These are phyloP conservation scores for Sphenodon punctatus DNA, from an alignment of 2,797 vertebrate species.

Conservation along the genomic window DNA sequence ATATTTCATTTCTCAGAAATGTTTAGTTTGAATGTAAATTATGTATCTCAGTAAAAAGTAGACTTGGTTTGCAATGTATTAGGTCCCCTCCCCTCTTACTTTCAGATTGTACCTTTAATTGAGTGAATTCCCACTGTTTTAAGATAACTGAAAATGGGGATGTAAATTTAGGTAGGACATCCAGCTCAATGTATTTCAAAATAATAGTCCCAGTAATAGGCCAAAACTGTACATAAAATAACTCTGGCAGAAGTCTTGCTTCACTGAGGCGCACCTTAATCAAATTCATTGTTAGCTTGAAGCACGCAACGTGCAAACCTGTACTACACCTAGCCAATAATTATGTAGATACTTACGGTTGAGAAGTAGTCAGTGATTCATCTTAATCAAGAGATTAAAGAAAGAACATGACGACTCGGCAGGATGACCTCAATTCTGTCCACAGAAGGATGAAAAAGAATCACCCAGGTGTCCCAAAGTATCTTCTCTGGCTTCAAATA, in stretches of 20 bases:
- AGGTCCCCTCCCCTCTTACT: no score
- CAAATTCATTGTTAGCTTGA: background rate
- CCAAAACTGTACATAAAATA: background rate
- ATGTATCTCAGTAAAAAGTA: background rate
- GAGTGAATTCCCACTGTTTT: background rate
- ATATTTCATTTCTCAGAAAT: conserved; percentile 12
- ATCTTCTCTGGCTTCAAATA: background rate
- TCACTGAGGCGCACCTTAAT: background rate
- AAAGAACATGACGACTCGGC: background rate
- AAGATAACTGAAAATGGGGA: background rate
- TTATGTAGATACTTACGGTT: background rate
- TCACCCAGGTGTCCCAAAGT: background rate
- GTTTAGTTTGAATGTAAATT: background rate
- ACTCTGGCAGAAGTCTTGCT: background rate
- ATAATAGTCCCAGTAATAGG: fast-evolving
- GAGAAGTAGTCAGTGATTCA: background rate
- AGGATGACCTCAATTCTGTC: background rate
- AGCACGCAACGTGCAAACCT: background rate
- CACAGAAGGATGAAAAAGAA: no score
- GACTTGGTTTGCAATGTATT: background rate
- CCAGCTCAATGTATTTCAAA: background rate
- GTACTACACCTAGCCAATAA: background rate
- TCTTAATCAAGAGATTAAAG: background rate
- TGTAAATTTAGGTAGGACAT: background rate
- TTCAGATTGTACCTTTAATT: background rate